Evolutionary conservation across 2,888 invertebrate species (phyloP), one percentile per base, ranked within the genome.

Genomic region (Scaptomyza parva): DNA sequence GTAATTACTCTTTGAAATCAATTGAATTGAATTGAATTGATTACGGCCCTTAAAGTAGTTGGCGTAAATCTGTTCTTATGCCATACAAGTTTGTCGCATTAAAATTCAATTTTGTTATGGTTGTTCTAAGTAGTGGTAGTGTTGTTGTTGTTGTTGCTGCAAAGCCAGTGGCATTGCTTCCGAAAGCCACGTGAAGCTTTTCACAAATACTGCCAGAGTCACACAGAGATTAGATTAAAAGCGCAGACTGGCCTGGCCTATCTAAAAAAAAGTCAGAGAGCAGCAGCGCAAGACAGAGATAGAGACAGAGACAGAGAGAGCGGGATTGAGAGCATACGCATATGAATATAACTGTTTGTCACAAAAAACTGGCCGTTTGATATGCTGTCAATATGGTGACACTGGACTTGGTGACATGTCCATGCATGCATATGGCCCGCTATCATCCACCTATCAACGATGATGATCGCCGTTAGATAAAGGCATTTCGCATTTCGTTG

Each of bases 131-230:
- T 11, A 24, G n/a, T 30, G 17, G 33, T n/a, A 12, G 45, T 28
- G 37, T 5, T 11, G 40, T 20, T 6, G 17, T 37, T 3, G 37
- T 47, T 18, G 33, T 47, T 33, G 30, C 33, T 47, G n/a, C n/a
- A n/a, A 30, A 22, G 39, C 39, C 41, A 35, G 24, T 39, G 59
- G 4, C 40, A 44, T 22, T 52, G 51, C 59, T 30, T 37, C 64
- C 66, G 48, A 50, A 59, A 65, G 81, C 85, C 82, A 85, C 85
- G 82, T 78, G 81, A 82, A 85, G 71, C 73, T 65, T 69, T 67
- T 59, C 60, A 70, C 69, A 69, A 67, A 76, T 66, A 68, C 47
- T 20, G 47, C 47, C 47, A 30, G 30, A 47, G 47, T 33, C 30
- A 11, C 61, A 14, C 62, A 44, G 58, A 55, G 54, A 58, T 51